phyloP scores from a whole-genome alignment of 1,140 invertebrate species.

The Idris sp. region DNA sequence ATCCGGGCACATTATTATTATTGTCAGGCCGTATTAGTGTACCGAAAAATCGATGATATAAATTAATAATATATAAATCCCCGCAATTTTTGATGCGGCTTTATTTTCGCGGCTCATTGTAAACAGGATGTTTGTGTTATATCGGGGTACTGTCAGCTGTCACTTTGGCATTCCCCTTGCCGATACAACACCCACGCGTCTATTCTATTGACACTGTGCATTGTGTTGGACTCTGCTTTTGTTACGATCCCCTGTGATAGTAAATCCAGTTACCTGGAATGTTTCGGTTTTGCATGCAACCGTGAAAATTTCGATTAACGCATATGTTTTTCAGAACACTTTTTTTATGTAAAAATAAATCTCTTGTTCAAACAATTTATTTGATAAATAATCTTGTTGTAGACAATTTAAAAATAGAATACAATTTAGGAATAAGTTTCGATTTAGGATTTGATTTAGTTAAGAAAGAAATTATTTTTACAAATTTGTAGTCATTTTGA shows the following conservation, averaged over 20 bases:
- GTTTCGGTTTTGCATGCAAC: conserved; percentile 53
- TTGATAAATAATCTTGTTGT: too few species aligned
- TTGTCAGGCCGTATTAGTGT: conserved; percentile 22
- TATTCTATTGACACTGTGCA: conserved; percentile 59
- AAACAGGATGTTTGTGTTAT: conserved; percentile 59
- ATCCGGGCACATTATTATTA: conserved; percentile 21
- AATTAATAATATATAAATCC: conserved; percentile 58
- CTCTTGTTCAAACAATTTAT: too few species aligned
- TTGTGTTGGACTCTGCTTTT: conserved; percentile 56
- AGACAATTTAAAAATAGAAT: too few species aligned
- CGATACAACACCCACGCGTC: conserved; percentile 64
- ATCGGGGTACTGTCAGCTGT: conserved; percentile 68
- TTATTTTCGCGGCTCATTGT: conserved; percentile 56
- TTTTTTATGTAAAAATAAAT: too few species aligned
- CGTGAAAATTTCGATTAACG: conserved; percentile 24
- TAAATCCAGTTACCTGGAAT: conserved; percentile 62
- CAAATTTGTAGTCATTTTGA: too few species aligned
- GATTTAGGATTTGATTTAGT: too few species aligned
- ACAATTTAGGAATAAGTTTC: too few species aligned
- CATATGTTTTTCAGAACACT: too few species aligned
- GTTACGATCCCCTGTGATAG: conserved; percentile 55
- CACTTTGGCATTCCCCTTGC: conserved; percentile 61
- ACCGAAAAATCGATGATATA: conserved; percentile 40
- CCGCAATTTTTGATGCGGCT: conserved; percentile 50
- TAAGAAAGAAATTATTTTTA: too few species aligned